These are phyloP conservation scores for Pseudotriccus pelzelni DNA, from an alignment of 2,797 vertebrate species.

Conservation along the genomic window DNA sequence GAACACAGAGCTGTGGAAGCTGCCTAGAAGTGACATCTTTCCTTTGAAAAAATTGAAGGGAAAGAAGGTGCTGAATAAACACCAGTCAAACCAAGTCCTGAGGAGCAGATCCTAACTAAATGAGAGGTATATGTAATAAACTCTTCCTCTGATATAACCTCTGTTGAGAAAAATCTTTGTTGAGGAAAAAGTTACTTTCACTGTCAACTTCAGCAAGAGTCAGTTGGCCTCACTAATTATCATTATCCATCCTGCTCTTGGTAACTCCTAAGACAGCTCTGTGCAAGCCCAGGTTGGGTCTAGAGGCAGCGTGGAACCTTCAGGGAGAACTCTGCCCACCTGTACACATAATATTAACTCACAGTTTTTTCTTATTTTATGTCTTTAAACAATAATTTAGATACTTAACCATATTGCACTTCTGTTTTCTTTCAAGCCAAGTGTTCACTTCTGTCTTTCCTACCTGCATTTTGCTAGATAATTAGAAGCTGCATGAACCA, in stretches of 20 bases:
- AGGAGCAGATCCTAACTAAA: background rate
- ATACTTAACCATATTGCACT: background rate
- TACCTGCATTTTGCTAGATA: background rate
- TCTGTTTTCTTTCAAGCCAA: background rate
- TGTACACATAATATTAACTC: background rate
- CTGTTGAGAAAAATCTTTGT: background rate
- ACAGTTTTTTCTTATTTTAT: background rate
- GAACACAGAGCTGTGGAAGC: background rate
- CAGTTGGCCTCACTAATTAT: background rate
- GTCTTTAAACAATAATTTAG: background rate
- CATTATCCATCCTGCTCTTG: background rate
- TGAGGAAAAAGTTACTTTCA: background rate
- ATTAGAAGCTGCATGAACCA: background rate
- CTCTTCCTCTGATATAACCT: background rate
- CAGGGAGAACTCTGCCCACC: background rate
- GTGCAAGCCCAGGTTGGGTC: background rate
- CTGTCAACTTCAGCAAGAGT: background rate
- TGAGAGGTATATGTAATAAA: background rate
- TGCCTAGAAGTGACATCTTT: background rate
- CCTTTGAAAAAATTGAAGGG: background rate
- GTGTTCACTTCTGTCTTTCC: background rate
- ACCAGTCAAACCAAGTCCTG: background rate
- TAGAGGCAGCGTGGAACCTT: background rate
- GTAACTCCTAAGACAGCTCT: background rate
- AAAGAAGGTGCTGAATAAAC: background rate